Conservation (phyloP, 2,113 vertebrate genomes). For the Haemorhous mexicanus region DNA sequence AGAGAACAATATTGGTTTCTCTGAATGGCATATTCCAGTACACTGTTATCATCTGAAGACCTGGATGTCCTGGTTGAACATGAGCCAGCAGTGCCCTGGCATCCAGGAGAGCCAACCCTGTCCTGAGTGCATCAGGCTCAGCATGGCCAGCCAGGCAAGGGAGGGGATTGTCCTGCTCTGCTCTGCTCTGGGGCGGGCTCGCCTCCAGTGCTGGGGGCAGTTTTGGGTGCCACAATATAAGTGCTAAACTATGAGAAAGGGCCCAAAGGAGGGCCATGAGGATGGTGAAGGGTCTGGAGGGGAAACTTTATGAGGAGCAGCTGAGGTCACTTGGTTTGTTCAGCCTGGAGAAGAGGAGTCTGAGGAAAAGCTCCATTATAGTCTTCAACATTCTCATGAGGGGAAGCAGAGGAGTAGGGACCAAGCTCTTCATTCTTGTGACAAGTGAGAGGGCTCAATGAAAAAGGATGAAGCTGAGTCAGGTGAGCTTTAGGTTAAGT, state of each 20-base stretch:
- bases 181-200: fast-evolving
- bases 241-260: not conserved
- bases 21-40: not conserved
- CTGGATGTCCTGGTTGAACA: not conserved
- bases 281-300: not conserved
- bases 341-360: not conserved
- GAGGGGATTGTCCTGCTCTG: not conserved
- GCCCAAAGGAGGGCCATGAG: not conserved
- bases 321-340: not conserved
- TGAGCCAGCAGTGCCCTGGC: not conserved
- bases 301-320: not conserved
- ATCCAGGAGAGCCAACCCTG: fast-evolving
- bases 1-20: not conserved
- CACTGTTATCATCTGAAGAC: not conserved
- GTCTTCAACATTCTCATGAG: not conserved
- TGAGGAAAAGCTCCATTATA: not conserved
- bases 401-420: not conserved
- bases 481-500: not conserved
- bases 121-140: fast-evolving
- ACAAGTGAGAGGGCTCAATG: not conserved
- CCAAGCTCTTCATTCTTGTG: fast-evolving
- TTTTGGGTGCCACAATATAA: fast-evolving
- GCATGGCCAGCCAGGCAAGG: fast-evolving
- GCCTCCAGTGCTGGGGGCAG: not conserved
- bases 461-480: not conserved